Evolutionary conservation across 2,113 vertebrate genomes (phyloP).

Genomic region (Phrynocephalus versicolor): DNA sequence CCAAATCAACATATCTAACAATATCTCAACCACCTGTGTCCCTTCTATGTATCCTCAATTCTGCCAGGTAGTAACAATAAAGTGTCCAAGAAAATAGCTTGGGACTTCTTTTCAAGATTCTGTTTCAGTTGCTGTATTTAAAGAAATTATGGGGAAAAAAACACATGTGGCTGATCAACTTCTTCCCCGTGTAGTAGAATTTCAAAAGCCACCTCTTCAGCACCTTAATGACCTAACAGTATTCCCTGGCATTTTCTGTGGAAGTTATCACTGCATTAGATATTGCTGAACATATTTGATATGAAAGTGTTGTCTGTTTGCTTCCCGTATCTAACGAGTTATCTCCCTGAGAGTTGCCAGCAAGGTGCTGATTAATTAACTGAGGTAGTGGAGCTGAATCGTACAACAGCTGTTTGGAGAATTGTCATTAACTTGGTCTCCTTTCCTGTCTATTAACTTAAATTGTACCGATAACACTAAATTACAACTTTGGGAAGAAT

Average conservation of each 20-base stretch:
- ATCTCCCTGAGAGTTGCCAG: conserved; percentile 82
- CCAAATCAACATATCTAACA: neutral
- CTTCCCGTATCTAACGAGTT: conserved; percentile 78
- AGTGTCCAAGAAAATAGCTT: conserved; percentile 1
- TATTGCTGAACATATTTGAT: conserved; percentile 79
- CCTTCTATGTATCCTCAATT: neutral
- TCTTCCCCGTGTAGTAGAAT: conserved; percentile 5
- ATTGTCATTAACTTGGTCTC: conserved; percentile 79
- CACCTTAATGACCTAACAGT: neutral
- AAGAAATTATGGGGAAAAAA: conserved; percentile 43
- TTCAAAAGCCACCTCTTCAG: conserved; percentile 49
- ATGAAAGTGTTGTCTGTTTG: conserved; percentile 80
- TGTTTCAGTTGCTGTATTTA: conserved; percentile 23
- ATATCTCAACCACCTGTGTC: neutral
- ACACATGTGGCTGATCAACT: conserved; percentile 5
- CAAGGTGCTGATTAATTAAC: conserved; percentile 88
- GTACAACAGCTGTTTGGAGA: conserved; percentile 81
- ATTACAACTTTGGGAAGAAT: conserved; percentile 60
- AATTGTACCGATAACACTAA: conserved; percentile 58
- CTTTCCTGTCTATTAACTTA: conserved; percentile 75
- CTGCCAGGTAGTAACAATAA: neutral
- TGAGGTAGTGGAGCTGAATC: conserved; percentile 83
- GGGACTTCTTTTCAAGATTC: conserved; percentile 33
- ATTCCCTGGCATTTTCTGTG: conserved; percentile 64
- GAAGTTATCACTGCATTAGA: conserved; percentile 68